Evolutionary conservation across 2,888 invertebrate genomes (phyloP).

Genomic region (Drosophila anomelani): DNA sequence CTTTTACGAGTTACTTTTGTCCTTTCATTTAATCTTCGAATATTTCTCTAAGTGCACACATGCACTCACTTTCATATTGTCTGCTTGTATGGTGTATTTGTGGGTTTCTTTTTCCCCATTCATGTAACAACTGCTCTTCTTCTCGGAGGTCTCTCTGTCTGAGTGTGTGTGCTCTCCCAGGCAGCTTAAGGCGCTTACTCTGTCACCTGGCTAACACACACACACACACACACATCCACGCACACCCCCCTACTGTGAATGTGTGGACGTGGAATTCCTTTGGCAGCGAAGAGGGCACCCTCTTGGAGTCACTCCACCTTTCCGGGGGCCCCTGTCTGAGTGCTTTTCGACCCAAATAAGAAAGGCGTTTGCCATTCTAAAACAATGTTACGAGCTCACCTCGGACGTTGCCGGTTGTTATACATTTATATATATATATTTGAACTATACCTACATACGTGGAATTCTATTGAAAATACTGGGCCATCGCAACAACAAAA

Average conservation of each 20-base stretch:
- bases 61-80: constrained; percentile 12
- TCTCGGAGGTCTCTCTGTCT: constrained; percentile 9
- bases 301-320: constrained; percentile 31
- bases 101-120: constrained; percentile 36
- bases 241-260: constrained; percentile 19
- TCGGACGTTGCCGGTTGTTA: constrained; percentile 19
- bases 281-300: constrained; percentile 11
- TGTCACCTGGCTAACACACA: constrained; percentile 70
- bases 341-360: constrained; percentile 74
- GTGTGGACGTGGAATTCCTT: constrained; percentile 29
- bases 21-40: background rate
- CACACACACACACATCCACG: constrained; percentile 37
- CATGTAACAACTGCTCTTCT: constrained; percentile 44
- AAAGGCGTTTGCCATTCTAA: constrained; percentile 45
- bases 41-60: background rate
- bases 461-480: constrained; percentile 32
- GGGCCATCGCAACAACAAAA: constrained; percentile 19
- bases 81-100: constrained; percentile 4
- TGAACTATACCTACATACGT: background rate
- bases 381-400: constrained; percentile 54
- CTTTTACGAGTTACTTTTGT: background rate
- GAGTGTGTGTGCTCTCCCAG: constrained; percentile 49
- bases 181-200: constrained; percentile 73
- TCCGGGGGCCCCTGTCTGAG: constrained; percentile 60
- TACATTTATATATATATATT: background rate